Evolutionary conservation across 2,888 invertebrate species (phyloP).

Genomic region (Galeruca laticollis): DNA sequence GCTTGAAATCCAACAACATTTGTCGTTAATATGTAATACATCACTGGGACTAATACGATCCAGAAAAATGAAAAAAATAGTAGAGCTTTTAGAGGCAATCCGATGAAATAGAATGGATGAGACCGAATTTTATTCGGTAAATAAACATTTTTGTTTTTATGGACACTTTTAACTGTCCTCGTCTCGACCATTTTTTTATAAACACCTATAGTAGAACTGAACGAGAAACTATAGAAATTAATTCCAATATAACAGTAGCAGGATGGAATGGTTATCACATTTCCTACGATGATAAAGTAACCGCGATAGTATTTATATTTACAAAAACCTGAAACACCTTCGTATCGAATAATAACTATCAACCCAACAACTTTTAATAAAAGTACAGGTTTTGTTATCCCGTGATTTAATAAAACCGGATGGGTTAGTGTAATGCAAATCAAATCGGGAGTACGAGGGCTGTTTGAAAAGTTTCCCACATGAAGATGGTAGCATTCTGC

Average conservation of each 20-base stretch:
- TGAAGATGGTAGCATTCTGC: no score
- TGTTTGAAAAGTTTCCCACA: no score
- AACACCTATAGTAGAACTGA: neutral
- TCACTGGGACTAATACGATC: conserved; percentile 61
- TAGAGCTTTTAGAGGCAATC: conserved; percentile 49
- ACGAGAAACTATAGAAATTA: conserved; percentile 16
- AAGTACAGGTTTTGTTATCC: neutral
- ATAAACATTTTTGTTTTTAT: conserved; percentile 29
- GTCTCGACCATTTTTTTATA: conserved; percentile 16
- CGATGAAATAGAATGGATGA: conserved; percentile 55
- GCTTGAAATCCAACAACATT: conserved; percentile 31
- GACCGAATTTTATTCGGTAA: conserved; percentile 46
- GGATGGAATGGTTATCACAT: conserved; percentile 26
- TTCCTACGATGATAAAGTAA: conserved; percentile 29
- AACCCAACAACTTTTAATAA: conserved; percentile 3
- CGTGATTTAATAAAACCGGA: no score
- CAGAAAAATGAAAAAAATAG: conserved; percentile 61
- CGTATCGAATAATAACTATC: conserved; percentile 18
- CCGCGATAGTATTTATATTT: conserved; percentile 24
- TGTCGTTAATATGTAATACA: conserved; percentile 49
- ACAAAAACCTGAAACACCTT: conserved; percentile 4
- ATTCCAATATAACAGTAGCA: conserved; percentile 8
- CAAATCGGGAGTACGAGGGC: no score
- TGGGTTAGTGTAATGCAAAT: no score
- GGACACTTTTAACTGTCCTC: conserved; percentile 19